These are phyloP conservation scores for Kudoa iwatai DNA, from an alignment of 30 jellyfish, hydroid and myxozoan genomes.

Conservation along the genomic window DNA sequence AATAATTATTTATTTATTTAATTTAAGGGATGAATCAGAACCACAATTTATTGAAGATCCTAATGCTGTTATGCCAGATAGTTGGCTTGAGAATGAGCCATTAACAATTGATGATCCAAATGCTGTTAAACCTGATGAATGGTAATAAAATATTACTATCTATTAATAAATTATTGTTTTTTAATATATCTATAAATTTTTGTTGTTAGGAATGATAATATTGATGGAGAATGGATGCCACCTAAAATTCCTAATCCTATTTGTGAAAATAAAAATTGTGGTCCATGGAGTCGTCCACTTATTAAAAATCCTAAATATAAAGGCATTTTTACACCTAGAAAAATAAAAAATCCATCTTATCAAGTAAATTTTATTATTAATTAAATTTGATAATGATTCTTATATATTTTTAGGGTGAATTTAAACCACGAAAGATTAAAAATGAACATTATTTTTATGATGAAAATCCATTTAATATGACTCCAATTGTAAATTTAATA, in stretches of 20 bases:
- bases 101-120: slow-evolving; percentile 17
- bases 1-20: no score
- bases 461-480: slow-evolving; percentile 62
- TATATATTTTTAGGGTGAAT: slow-evolving; percentile 21
- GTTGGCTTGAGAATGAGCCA: slow-evolving; percentile 91
- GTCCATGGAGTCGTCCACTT: slow-evolving; percentile 57
- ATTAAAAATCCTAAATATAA: slow-evolving; percentile 49
- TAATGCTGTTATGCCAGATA: background rate
- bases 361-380: slow-evolving; percentile 8
- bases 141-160: no score
- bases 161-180: background rate
- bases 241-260: slow-evolving; percentile 69
- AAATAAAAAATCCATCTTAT: slow-evolving; percentile 28
- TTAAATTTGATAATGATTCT: background rate
- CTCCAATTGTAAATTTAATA: slow-evolving; percentile 15
- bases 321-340: slow-evolving; percentile 80
- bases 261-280: slow-evolving; percentile 71
- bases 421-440: slow-evolving; percentile 34
- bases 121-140: slow-evolving; percentile 48
- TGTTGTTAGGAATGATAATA: slow-evolving; percentile 24
- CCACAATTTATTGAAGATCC: background rate
- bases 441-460: slow-evolving; percentile 59
- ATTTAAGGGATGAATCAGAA: background rate
- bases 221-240: slow-evolving; percentile 94
- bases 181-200: background rate